These are phyloP conservation scores for Oncorhynchus mykiss DNA, from an alignment of 2,113 vertebrate genomes.

Conservation along the genomic window DNA sequence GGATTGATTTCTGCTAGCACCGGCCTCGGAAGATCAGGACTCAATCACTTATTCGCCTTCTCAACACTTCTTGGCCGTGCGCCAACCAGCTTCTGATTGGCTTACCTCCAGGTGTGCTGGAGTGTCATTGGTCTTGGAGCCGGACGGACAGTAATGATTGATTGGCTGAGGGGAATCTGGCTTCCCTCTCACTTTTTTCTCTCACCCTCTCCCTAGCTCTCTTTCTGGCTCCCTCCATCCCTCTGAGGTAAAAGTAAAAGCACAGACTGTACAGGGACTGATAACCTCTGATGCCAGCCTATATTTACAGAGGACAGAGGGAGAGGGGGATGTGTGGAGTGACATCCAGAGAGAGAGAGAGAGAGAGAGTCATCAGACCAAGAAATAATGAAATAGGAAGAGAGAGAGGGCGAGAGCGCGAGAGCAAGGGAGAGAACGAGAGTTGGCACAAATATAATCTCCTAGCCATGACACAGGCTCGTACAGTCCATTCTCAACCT, in stretches of 20 bases:
- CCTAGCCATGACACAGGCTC: too few relatives aligned
- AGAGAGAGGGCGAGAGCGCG: background rate
- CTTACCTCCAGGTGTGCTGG: background rate
- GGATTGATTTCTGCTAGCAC: background rate
- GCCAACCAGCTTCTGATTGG: background rate
- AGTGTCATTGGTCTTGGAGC: background rate
- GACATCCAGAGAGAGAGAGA: background rate
- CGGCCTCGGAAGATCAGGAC: background rate
- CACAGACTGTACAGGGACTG: background rate
- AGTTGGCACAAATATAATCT: too few relatives aligned
- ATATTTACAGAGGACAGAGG: slow-evolving; percentile 1
- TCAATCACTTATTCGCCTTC: background rate
- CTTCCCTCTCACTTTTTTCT: background rate
- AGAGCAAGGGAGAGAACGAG: background rate
- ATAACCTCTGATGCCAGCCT: slow-evolving; percentile 4
- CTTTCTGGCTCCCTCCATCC: background rate
- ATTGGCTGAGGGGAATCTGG: background rate
- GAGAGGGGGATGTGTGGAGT: background rate
- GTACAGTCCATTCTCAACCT: too few relatives aligned
- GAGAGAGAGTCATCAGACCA: background rate
- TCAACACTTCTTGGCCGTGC: background rate
- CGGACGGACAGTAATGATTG: background rate
- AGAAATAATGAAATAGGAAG: background rate
- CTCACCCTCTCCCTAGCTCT: background rate
- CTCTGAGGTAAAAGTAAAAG: background rate